Evolutionary conservation across 2,113 vertebrate species (phyloP).

Genomic region (Mormoops blainvillei): DNA sequence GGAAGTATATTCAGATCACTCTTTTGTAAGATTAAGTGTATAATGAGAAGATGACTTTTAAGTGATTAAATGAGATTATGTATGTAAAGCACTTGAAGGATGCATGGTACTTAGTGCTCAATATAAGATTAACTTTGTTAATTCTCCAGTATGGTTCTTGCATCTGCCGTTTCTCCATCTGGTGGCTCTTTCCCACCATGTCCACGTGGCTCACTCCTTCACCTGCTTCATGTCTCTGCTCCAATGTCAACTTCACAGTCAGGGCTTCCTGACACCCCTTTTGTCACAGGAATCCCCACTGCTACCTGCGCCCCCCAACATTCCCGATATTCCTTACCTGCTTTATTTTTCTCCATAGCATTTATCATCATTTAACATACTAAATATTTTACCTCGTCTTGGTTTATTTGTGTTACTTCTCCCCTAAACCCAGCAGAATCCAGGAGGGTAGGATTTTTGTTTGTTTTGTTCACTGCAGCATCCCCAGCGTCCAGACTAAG

Average conservation of each 20-base stretch:
- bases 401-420: background rate
- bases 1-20: background rate
- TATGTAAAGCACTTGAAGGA: background rate
- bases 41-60: background rate
- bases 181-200: rapidly evolving
- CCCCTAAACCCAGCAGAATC: background rate
- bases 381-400: background rate
- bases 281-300: background rate
- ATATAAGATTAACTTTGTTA: background rate
- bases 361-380: background rate
- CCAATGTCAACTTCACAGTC: background rate
- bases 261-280: background rate
- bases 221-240: background rate
- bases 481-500: background rate
- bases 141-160: rapidly evolving
- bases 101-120: background rate
- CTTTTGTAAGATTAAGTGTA: background rate
- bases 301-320: background rate
- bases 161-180: background rate
- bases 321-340: background rate
- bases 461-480: background rate
- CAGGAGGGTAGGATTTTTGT: background rate
- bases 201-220: background rate
- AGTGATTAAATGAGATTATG: background rate
- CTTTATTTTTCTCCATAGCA: background rate